Base-by-base conservation (phyloP, 2,888 invertebrate genomes). In the Bembecia ichneumoniformis region DNA sequence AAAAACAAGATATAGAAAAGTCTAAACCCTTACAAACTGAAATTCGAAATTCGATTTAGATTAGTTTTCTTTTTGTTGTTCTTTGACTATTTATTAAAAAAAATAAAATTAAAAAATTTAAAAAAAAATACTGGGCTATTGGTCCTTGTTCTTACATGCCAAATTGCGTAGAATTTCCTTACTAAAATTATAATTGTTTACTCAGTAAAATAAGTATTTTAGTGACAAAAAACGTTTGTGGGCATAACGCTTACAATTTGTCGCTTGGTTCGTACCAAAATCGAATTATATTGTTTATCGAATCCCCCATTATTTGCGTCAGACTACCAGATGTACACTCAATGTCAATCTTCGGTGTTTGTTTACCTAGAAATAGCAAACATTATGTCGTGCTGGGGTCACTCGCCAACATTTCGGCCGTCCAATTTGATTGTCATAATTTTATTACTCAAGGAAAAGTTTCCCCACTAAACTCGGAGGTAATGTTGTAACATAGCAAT, bases 321-420 rank as follows among this genome's bases (percentile, higher is more conserved):
- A 78, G 61, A 60, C 72, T 67, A 77, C 82, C 87, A 87, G 86
- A 83, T 87, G 87, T 86, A 86, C 83, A 78, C 77, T 83, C 71
- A 57, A 76, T 74, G 86, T 87, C 86, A 86, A 83, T 86, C 84
- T 83, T 68, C 65, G 58, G 59, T 79, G 77, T 84, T 82, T 87
- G 77, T 84, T 87, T 87, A 83, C 86, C 73, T 72, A 80, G 82
- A 79, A 79, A 80, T 69, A 83, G 72, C 83, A 86, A 86, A 86
- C 77, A 82, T 76, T 77, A 62, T 57, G 72, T 57, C 59, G 55
- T 55, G 62, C 59, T 67, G 66, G 84, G 86, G 86, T 86, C 86
- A 84, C 73, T 82, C 58, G 58, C 54, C 68, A 64, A 68, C 68
- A 68, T 72, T 78, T 70, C 66, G 74, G 71, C 65, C 71, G 71